These are phyloP conservation scores for Centropristis striata DNA, from an alignment of 2,113 vertebrate species.

Conservation along the genomic window DNA sequence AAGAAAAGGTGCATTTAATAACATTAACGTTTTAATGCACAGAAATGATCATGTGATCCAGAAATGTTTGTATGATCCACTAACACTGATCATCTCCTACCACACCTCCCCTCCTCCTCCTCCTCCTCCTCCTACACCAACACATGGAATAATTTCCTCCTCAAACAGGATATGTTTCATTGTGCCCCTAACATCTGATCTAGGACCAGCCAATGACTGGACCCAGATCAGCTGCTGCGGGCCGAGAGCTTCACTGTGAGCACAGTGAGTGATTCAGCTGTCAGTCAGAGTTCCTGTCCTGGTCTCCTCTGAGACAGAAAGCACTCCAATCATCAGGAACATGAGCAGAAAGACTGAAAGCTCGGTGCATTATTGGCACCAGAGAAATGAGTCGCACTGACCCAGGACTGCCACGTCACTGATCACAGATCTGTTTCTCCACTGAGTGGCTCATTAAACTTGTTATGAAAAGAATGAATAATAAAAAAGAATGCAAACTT, in stretches of 20 bases:
- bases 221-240: background rate
- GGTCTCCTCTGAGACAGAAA: slow-evolving; percentile 3
- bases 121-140: no score
- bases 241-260: background rate
- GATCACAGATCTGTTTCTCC: background rate
- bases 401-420: background rate
- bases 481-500: no score
- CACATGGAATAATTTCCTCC: background rate
- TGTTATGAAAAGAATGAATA: no score
- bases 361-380: background rate
- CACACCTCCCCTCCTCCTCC: slow-evolving; percentile 5
- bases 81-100: background rate
- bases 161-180: background rate
- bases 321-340: background rate
- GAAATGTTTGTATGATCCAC: no score
- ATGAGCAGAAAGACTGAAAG: background rate
- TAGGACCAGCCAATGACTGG: background rate
- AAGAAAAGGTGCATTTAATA: no score
- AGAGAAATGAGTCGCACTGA: background rate
- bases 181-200: background rate
- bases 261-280: background rate
- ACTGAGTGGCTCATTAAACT: background rate
- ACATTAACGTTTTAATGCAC: no score
- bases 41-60: no score
- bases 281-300: background rate